Base-by-base conservation (phyloP, 92 coral and sea anemone species). In the Phenganax subtilis region DNA sequence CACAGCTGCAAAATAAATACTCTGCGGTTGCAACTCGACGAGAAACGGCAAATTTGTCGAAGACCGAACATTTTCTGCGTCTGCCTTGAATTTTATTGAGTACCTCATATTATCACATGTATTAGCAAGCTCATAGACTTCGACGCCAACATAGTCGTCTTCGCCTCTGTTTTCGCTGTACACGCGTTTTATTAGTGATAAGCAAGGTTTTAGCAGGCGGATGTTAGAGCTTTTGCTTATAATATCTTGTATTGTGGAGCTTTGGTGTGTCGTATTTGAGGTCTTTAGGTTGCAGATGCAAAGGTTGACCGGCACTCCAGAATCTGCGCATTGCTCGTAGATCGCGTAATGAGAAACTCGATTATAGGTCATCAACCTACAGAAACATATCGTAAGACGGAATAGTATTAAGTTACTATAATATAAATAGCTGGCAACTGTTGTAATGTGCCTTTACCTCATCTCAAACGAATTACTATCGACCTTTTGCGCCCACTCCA, bases 401-500 rank as follows among this genome's bases (percentile, higher is more conserved):
- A 61, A 28, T 7, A 25, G 27, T 17, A 12, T 14, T 61, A 61
- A 28, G 27, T 7, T 7, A 7, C n/a, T 61, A 8, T 28, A 1
- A 28, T 61, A 61, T 28, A 61, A 61, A 15, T 14, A 61, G 67
- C 15, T 14, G n/a, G 20, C 9, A 7, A 6, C 25, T 7, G 28
- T 0, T 61, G 20, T 61, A 15, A 7, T 61, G 14, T 15, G 47
- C 16, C 7, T 25, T 29, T 37, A 68, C 73, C 54, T 68, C 73
- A 68, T 68, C 12, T 68, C 84, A 12, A 90, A 65, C 8, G 91
- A 86, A 0, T 57, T 58, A 15, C 76, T 57, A 20, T 75, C 84
- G n/a, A 84, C 51, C 12, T 62, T 69, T 47, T 84, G 83, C 44
- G 20, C 81, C 6, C 91, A 85, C 55, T 77, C 76, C 12, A 90